Base-by-base conservation (phyloP, 1,140 invertebrate species). In the Temnothorax curvispinosus region DNA sequence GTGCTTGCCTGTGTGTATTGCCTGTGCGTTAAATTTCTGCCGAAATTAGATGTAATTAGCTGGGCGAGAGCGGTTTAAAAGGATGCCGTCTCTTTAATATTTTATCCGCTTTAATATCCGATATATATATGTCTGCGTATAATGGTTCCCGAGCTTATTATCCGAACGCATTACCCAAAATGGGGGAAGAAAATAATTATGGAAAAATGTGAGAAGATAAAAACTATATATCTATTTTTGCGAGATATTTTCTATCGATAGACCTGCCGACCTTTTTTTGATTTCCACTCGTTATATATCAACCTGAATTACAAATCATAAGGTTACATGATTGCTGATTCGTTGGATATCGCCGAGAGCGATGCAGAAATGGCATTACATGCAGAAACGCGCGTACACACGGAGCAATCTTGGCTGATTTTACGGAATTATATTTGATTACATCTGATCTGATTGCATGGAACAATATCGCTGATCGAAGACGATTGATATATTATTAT, bases 261-360 rank as follows among this genome's bases (percentile, higher is more conserved):
- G 27, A 58, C 6, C 38, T 18, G 21, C 9, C 35, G 3, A 7
- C 2, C 11, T 62, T 5, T 74, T 84, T 21, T 50, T 18, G 3
- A 35, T 11, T 54, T 72, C 9, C 15, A 1, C 13, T 8, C 8
- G 13, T 13, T 58, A 18, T 2, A 38, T 74, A 27, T 35, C 32
- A 62, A 75, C 8, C 27, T 60, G 18, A 82, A 74, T 74, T 82
- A 60, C 18, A 47, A 32, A 74, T 58, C 35, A 41, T 27, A 54
- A 0, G 27, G 18, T 50, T 21, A 7, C 6, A 15, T 13, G 18
- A 47, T 81, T 27, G 38, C 32, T 58, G 21, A 35, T 52, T 80
- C 6, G 35, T 44, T 18, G 50, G 21, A n/a, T 56, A 52, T n/a
- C 27, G 56, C 6, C 38, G n/a, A 41, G 35, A 35, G 56, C 9